Conservation (phyloP, 2,113 vertebrate species). For the Xenotilapia leptura region DNA sequence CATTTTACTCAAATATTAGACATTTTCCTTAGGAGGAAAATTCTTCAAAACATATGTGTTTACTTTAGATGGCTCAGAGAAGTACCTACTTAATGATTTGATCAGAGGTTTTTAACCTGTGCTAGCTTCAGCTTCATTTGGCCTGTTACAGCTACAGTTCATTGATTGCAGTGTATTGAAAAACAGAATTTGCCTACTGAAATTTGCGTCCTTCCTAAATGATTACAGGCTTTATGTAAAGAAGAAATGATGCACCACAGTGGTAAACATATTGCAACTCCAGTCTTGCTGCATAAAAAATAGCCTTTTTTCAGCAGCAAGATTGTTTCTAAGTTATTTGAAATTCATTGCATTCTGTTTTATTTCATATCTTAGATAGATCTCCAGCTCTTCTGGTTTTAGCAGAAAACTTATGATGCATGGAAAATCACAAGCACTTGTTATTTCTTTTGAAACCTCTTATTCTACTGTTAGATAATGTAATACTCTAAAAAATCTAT, state of each 20-base stretch:
- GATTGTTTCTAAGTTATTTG: background rate
- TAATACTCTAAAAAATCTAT: background rate
- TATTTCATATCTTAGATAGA: background rate
- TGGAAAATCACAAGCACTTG: background rate
- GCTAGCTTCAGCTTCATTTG: background rate
- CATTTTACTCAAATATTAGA: background rate
- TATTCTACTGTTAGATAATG: background rate
- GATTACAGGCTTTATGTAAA: background rate
- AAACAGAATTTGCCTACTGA: background rate
- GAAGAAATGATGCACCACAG: background rate
- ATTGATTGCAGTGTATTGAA: background rate
- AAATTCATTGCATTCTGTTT: background rate
- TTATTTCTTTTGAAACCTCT: background rate
- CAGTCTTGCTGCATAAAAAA: background rate
- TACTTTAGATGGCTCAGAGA: background rate
- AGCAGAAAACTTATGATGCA: background rate
- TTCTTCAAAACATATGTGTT: background rate
- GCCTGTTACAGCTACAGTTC: background rate
- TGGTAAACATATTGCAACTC: background rate
- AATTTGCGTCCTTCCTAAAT: background rate
- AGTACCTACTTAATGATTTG: background rate
- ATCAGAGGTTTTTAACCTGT: background rate
- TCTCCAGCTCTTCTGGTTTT: background rate
- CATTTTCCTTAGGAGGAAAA: background rate
- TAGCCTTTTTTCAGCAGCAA: background rate